Conservation (phyloP, 1,140 invertebrate species). For the Hirudo medicinalis region DNA sequence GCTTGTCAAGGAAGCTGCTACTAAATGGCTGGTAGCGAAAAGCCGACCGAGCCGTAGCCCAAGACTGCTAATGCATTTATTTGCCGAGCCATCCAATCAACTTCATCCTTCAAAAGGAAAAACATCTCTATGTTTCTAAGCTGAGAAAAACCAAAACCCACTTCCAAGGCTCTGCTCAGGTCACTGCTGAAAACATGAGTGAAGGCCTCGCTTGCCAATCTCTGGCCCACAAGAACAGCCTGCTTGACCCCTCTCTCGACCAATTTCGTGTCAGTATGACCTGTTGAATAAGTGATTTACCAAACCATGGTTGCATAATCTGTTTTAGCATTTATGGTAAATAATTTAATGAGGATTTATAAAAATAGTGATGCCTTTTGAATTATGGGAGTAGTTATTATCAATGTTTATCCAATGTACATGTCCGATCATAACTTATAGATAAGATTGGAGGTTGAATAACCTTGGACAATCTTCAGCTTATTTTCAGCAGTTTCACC, state of each 20-base stretch:
- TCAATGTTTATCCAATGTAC: not conserved
- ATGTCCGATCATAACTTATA: too few species aligned
- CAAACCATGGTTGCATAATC: too few species aligned
- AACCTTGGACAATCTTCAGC: conserved; percentile 11
- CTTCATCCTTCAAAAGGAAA: not conserved
- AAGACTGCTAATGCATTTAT: too few species aligned
- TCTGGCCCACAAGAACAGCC: not conserved
- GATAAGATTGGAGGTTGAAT: not conserved
- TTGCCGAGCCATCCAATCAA: not conserved
- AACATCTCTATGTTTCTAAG: not conserved
- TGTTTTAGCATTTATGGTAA: not conserved
- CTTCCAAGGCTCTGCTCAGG: not conserved
- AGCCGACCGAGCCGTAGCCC: not conserved
- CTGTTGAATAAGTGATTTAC: not conserved
- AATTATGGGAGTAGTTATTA: not conserved
- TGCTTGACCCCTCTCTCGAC: not conserved
- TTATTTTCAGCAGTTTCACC: conserved; percentile 10
- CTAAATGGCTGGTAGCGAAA: too few species aligned
- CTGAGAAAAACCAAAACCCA: not conserved
- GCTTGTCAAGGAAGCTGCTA: too few species aligned
- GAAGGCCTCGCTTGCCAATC: not conserved
- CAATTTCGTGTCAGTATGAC: conserved; percentile 5
- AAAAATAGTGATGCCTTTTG: not conserved
- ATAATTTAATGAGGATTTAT: not conserved
- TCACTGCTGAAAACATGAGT: conserved; percentile 11